Conservation (phyloP, 2,888 invertebrate genomes). For the Agrotis ipsilon region DNA sequence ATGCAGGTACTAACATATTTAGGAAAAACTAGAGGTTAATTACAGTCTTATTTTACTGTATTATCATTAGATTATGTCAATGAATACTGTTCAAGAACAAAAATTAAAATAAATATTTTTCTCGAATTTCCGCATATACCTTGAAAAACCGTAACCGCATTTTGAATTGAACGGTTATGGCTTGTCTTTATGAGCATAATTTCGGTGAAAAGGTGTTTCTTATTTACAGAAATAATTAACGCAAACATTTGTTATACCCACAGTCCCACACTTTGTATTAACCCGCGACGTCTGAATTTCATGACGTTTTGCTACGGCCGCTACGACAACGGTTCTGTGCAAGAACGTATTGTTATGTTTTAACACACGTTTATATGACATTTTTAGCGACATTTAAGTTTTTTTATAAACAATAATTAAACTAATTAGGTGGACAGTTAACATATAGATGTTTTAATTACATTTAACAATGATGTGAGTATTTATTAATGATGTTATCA, state of each 20-base stretch:
- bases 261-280: conserved; percentile 26
- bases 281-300: conserved; percentile 53
- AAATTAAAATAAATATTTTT: too few relatives aligned
- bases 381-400: conserved; percentile 19
- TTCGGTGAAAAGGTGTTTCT: conserved; percentile 4
- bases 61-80: too few relatives aligned
- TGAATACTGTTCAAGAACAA: too few relatives aligned
- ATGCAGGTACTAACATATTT: too few relatives aligned
- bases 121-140: not conserved
- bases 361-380: not conserved
- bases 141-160: not conserved
- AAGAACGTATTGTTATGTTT: not conserved
- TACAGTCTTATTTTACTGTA: too few relatives aligned
- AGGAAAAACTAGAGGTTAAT: too few relatives aligned
- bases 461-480: conserved; percentile 33
- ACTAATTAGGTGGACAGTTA: conserved; percentile 42
- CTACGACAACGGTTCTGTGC: conserved; percentile 26
- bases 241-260: conserved; percentile 34
- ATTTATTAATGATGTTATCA: conserved; percentile 51
- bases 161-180: not conserved
- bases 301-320: conserved; percentile 54
- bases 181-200: not conserved
- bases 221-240: conserved; percentile 10
- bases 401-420: conserved; percentile 28
- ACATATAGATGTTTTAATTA: conserved; percentile 36